Conservation (phyloP, 2,113 vertebrate species). For the Hystrix cristata region DNA sequence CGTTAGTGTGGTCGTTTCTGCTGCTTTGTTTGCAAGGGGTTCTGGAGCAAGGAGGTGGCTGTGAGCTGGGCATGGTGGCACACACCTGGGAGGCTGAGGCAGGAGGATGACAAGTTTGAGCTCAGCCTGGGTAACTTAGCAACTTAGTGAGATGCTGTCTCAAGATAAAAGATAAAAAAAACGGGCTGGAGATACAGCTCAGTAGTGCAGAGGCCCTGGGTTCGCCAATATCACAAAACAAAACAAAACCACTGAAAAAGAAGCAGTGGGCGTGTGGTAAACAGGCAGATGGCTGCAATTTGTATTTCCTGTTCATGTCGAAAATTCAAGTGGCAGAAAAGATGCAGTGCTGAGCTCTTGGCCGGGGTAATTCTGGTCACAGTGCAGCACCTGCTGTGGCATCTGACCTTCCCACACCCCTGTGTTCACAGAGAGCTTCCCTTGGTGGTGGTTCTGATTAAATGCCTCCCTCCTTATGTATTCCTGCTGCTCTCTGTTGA, state of each 20-base stretch:
- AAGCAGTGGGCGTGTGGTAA: too few relatives aligned
- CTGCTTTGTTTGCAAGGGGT: background rate
- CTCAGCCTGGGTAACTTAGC: background rate
- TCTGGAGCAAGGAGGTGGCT: background rate
- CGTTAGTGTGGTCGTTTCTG: background rate
- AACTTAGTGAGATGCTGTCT: background rate
- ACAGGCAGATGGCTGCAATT: background rate
- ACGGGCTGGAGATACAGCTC: background rate
- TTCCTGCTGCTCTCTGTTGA: background rate
- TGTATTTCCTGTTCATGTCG: slow-evolving; percentile 11
- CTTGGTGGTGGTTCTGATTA: background rate
- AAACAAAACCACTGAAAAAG: background rate
- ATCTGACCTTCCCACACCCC: background rate
- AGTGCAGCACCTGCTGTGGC: background rate
- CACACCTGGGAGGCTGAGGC: background rate
- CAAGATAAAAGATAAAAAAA: background rate
- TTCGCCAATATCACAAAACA: background rate
- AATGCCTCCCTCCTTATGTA: background rate
- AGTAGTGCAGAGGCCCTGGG: background rate
- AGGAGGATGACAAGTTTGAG: background rate
- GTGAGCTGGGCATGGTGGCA: background rate
- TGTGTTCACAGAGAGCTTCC: background rate
- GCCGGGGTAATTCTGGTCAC: background rate
- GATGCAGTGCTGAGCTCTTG: background rate
- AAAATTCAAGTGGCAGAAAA: background rate